Conservation (phyloP, 2,113 vertebrate genomes). For the Brienomyrus brachyistius region DNA sequence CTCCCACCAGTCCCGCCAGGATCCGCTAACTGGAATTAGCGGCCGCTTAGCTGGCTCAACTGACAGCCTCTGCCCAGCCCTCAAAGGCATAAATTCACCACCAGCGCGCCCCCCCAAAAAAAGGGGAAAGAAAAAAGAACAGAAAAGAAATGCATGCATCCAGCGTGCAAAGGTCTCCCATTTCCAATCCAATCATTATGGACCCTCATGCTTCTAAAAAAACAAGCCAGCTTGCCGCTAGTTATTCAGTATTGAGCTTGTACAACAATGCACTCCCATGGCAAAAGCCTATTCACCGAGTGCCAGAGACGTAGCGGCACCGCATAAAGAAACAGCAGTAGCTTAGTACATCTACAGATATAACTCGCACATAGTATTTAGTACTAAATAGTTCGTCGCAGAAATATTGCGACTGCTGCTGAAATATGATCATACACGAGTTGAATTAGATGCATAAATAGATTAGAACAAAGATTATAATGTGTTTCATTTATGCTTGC, state of each 20-base stretch:
- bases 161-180: not conserved
- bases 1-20: not conserved
- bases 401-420: not conserved
- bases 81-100: not conserved
- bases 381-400: not conserved
- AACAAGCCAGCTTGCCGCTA: conserved; percentile 28
- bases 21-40: not conserved
- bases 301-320: conserved; percentile 34
- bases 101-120: not conserved
- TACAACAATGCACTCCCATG: conserved; percentile 35
- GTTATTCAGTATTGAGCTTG: conserved; percentile 36
- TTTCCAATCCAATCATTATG: not conserved
- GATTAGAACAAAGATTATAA: not conserved
- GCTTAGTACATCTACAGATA: conserved; percentile 31
- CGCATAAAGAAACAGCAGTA: conserved; percentile 24
- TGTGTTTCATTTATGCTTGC: not conserved
- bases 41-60: not conserved
- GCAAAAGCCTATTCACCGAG: conserved; percentile 31
- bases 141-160: not conserved
- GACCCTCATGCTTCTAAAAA: conserved; percentile 10
- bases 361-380: conserved; percentile 6
- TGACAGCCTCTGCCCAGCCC: not conserved
- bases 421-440: not conserved
- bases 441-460: not conserved
- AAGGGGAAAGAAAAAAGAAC: not conserved